Conservation (phyloP, 2,113 vertebrate species). For the Chloroceryle aenea region DNA sequence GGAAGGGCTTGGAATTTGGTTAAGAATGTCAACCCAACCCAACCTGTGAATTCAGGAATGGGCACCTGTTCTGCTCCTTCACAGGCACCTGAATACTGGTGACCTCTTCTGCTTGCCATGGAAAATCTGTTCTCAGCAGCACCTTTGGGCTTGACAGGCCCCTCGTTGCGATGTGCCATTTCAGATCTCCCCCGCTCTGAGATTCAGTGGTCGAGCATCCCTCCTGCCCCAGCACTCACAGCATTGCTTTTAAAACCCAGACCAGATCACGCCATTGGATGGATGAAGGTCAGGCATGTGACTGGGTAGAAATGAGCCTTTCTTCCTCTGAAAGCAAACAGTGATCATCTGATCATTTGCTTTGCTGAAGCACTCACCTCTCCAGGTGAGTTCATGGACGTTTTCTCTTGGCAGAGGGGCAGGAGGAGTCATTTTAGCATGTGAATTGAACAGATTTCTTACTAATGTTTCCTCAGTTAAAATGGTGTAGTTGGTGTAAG, state of each 20-base stretch:
- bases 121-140: not conserved
- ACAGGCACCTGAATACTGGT: not conserved
- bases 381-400: not conserved
- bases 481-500: not conserved
- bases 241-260: not conserved
- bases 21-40: not conserved
- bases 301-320: not conserved
- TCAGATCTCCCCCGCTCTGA: not conserved
- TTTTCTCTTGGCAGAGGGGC: not conserved
- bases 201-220: not conserved
- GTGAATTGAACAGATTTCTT: not conserved
- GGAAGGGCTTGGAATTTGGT: not conserved
- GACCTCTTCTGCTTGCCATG: not conserved
- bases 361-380: not conserved
- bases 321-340: not conserved
- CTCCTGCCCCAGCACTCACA: not conserved
- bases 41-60: not conserved
- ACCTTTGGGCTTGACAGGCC: not conserved
- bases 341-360: not conserved
- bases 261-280: fast-evolving
- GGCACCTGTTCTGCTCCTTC: not conserved
- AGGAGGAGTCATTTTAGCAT: not conserved
- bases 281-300: not conserved
- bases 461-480: not conserved
- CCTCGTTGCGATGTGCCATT: not conserved